Evolutionary conservation across 2,113 vertebrate genomes (phyloP).

Genomic region (Proterorhinus semilunaris): DNA sequence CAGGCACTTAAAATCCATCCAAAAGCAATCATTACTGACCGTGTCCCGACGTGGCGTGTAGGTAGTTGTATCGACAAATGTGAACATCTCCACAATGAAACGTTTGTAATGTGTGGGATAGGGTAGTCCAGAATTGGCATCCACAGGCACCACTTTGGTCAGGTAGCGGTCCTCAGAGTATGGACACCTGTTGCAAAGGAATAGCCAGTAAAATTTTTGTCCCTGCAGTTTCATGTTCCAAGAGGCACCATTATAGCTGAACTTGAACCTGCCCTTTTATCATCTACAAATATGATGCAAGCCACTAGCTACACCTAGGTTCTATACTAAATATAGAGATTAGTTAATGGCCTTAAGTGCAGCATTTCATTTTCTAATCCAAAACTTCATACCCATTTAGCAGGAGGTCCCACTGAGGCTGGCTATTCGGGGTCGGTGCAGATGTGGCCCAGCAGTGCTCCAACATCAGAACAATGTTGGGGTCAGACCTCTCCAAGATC

Average conservation of each 20-base stretch:
- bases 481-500: slow-evolving; percentile 61
- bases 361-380: background rate
- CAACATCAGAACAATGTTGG: slow-evolving; percentile 64
- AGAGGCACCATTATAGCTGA: no score
- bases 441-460: slow-evolving; percentile 74
- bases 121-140: slow-evolving; percentile 48
- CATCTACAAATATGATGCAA: no score
- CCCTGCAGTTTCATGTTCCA: no score
- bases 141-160: slow-evolving; percentile 62
- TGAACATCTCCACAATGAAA: slow-evolving; percentile 72
- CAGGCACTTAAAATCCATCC: background rate
- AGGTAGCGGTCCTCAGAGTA: slow-evolving; percentile 66
- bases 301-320: no score
- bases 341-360: background rate
- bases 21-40: slow-evolving; percentile 42
- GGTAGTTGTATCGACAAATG: slow-evolving; percentile 54
- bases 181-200: slow-evolving; percentile 63
- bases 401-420: slow-evolving; percentile 74
- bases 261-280: no score
- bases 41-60: slow-evolving; percentile 22
- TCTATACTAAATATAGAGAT: background rate
- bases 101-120: slow-evolving; percentile 71
- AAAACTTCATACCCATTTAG: slow-evolving; percentile 57
- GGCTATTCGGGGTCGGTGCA: slow-evolving; percentile 34
- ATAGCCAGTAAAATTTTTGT: no score